phyloP scores from a whole-genome alignment of 2,797 vertebrate genomes.

The Siniperca undulata region DNA sequence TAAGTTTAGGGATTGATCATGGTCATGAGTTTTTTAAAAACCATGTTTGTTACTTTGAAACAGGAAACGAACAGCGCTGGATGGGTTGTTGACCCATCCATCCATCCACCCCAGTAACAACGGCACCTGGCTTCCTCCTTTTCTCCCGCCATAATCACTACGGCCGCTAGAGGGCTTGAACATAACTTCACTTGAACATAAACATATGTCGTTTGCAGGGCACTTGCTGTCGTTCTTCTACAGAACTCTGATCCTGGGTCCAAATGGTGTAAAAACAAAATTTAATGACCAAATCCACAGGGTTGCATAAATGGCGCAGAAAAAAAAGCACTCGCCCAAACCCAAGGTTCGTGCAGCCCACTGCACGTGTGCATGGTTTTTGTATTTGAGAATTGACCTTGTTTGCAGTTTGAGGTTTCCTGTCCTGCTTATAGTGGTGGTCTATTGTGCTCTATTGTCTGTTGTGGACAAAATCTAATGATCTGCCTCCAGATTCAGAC shows the following conservation, averaged over 20 bases:
- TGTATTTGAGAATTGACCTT: background rate
- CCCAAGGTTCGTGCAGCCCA: too few species aligned
- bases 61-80: too few species aligned
- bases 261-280: background rate
- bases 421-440: background rate
- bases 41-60: too few species aligned
- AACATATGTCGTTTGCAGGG: background rate
- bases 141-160: background rate
- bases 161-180: background rate
- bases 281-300: background rate
- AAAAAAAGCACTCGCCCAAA: background rate
- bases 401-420: background rate
- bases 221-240: background rate
- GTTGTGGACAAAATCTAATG: background rate
- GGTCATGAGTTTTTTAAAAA: too few species aligned
- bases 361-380: background rate
- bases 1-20: too few species aligned
- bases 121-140: background rate
- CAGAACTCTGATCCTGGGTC: background rate
- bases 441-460: background rate
- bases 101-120: background rate
- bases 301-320: background rate
- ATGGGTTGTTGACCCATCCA: too few species aligned
- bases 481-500: background rate
- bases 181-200: too few species aligned